Conservation (phyloP, 2,888 invertebrate species). For the Brassicogethes aeneus region DNA sequence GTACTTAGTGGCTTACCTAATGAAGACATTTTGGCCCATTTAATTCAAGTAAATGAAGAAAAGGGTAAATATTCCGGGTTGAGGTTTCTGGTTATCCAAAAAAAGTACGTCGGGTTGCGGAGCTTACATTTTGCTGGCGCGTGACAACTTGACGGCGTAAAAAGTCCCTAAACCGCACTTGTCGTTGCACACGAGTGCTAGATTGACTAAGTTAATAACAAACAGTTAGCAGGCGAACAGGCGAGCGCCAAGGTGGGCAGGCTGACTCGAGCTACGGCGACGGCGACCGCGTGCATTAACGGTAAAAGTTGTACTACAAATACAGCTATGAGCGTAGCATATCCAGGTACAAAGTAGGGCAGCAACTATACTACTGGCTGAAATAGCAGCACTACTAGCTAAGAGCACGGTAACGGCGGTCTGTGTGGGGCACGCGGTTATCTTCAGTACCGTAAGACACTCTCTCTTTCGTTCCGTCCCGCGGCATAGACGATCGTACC, state of each 20-base stretch:
- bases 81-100: neutral
- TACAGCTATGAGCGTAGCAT: slow-evolving; percentile 35
- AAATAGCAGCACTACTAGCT: slow-evolving; percentile 26
- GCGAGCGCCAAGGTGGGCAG: no score
- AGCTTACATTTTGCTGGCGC: neutral
- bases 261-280: slow-evolving; percentile 18
- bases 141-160: neutral
- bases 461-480: slow-evolving; percentile 12
- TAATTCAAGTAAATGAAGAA: slow-evolving; percentile 16
- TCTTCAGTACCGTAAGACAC: slow-evolving; percentile 20
- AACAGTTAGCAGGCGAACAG: no score
- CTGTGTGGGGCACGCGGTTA: slow-evolving; percentile 26
- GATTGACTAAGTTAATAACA: no score
- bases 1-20: slow-evolving; percentile 34
- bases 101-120: neutral
- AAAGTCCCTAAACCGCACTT: neutral
- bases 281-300: slow-evolving; percentile 35
- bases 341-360: slow-evolving; percentile 42
- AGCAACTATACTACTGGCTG: slow-evolving; percentile 35
- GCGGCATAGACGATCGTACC: no score
- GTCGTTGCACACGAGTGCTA: no score
- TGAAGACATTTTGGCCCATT: slow-evolving; percentile 39
- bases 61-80: neutral
- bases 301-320: slow-evolving; percentile 42
- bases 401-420: no score